Evolutionary conservation across 2,797 vertebrate species (phyloP).

Genomic region (Acrossocheilus wenchowensis): DNA sequence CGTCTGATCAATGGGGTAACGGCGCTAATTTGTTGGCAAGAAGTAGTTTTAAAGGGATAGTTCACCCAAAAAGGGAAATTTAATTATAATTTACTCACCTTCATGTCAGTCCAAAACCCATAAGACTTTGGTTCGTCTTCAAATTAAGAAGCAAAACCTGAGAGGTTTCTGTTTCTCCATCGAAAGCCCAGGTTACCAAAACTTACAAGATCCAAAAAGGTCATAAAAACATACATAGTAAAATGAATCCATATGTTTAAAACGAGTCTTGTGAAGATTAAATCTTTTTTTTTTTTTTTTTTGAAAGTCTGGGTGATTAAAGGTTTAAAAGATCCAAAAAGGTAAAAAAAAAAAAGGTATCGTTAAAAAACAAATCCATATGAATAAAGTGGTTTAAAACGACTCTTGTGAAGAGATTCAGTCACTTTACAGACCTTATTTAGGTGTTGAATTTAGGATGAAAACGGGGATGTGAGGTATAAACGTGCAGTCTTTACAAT

Average conservation of each 20-base stretch:
- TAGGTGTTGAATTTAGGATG: neutral
- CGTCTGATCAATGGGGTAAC: conserved; percentile 85
- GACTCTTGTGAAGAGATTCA: neutral
- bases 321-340: too few species aligned
- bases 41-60: neutral
- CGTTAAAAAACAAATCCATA: too few species aligned
- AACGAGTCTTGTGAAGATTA: too few species aligned
- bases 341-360: too few species aligned
- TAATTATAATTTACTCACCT: neutral
- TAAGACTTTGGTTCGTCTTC: neutral
- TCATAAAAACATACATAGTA: too few species aligned
- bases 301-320: too few species aligned
- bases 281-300: too few species aligned
- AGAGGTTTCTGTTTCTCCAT: neutral
- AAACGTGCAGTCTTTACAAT: too few species aligned
- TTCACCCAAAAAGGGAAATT: neutral
- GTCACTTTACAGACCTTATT: neutral
- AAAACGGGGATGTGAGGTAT: neutral
- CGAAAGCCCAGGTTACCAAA: too few species aligned
- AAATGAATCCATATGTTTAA: too few species aligned
- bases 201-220: too few species aligned
- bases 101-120: neutral
- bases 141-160: neutral
- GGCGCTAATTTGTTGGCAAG: neutral
- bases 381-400: neutral